Evolutionary conservation across 2,797 vertebrate genomes (phyloP), one percentile per base, ranked within the genome.

Genomic region (Molothrus aeneus): DNA sequence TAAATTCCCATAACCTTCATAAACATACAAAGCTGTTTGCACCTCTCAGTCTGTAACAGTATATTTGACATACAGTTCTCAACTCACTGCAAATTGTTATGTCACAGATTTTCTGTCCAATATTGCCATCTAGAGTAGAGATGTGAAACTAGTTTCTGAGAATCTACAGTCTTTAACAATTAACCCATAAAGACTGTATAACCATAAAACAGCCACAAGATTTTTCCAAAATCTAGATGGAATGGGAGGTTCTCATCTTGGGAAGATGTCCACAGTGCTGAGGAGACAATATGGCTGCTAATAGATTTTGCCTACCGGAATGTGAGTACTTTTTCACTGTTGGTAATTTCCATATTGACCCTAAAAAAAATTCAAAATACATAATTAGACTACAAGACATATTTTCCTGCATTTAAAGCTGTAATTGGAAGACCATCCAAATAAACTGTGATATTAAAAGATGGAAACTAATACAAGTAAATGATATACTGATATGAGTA

Each of bases 261-360:
- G 95, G 93, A 94, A 97, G 96, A 96, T 93, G 95, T 97, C 98
- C 98, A 97, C 97, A 97, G 97, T 97, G 97, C 97, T 96, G 95
- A 98, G 96, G 96, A 95, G 96, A 97, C 95, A 96, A 96, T 90
- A 97, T 92, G 97, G 97, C 97, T 98, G 97, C 97, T 97, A 97
- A 93, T 0, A 96, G 91, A 93, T 92, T 96, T 73, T 97, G 96
- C 95, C 95, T 98, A 97, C 78, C 80, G 98, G 97, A 98, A 97
- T 98, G 98, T 96, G 98, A 98, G 95, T 97, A 96, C 83, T 97
- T 96, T 97, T 98, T 99, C 98, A 99, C 97, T 99, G 99, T 97
- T 99, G 99, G 95, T 99, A 99, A 98, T 99, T 99, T 98, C 99
- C 99, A 97, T 99, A 99, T 90, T 99, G 99, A 98, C 98, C 99